Percentiles rank a stretch among this genome's conserved stretches.
Conservation (phyloP, 2,113 vertebrate genomes). For the Chlamydotis undulata region DNA sequence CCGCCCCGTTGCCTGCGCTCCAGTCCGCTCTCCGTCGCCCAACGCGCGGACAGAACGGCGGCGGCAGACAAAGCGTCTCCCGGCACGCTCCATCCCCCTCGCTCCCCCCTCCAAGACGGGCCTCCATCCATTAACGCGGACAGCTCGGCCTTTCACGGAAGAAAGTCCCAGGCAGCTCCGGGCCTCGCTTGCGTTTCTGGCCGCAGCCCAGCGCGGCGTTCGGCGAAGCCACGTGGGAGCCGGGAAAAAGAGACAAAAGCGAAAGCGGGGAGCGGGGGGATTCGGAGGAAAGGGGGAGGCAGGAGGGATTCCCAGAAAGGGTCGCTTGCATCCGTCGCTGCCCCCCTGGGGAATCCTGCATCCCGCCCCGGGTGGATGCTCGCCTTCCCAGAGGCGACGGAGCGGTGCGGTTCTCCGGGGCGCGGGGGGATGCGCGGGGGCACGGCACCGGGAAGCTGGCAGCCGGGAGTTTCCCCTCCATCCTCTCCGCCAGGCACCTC, state of each 20-base stretch:
- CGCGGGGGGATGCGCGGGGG: fast-evolving
- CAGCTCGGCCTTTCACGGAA: not conserved
- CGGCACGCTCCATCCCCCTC: not conserved
- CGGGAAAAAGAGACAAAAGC: not conserved
- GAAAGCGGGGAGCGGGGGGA: not conserved
- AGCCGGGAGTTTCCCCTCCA: not conserved
- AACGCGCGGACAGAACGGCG: not conserved
- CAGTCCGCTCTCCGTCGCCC: too few species aligned
- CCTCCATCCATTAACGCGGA: not conserved
- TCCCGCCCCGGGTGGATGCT: not conserved
- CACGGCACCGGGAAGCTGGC: not conserved
- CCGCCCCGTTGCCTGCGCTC: too few species aligned
- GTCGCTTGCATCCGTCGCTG: not conserved
- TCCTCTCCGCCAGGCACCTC: not conserved
- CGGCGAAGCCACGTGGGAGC: not conserved
- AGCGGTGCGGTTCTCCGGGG: not conserved
- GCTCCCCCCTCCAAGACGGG: not conserved
- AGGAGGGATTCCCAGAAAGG: not conserved
- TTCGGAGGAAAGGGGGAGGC: not conserved
- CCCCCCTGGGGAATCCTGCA: not conserved
- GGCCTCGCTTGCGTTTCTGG: not conserved
- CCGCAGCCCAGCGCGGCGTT: not conserved
- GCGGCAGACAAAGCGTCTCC: not conserved
- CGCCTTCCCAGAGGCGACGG: not conserved
- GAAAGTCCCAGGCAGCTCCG: not conserved